Evolutionary conservation across 2,888 invertebrate genomes (phyloP), one percentile per base, ranked within the genome.

Genomic region (Cylindroiulus punctatus): DNA sequence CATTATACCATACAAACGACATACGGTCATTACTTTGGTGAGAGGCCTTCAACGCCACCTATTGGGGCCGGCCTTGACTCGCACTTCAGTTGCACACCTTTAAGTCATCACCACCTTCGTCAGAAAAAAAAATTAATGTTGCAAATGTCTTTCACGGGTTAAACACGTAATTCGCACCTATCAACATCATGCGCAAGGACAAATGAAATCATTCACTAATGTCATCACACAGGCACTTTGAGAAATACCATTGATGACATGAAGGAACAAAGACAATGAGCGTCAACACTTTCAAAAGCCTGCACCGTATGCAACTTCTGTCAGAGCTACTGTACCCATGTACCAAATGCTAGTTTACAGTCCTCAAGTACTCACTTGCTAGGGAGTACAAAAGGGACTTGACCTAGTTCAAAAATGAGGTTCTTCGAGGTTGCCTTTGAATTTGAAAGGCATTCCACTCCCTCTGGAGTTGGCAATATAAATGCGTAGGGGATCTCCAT

Each of bases 131-230:
- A 22, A 65, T 65, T n/a, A n/a, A 65, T 65, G 26, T 12, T 76
- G 26, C 76, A 22, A 30, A 76, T 76, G 76, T 76, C 76, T 76
- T 36, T 76, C 76, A 76, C 76, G 1, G 76, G 76, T 30, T 26
- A n/a, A n/a, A 76, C 76, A 76, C 76, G 76, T 76, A 76, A 76
- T 76, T 76, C 76, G 76, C 76, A 76, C 76, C 76, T 76, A 76
- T 76, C 22, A 76, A 76, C 22, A 30, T 76, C 76, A 30, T 30
- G 12, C 26, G 76, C 76, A 76, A 76, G 76, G 76, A 10, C 76
- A 76, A 76, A 22, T 76, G 76, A 76, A 76, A 30, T 26, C 26
- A 14, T 76, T 76, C 76, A 76, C 76, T 76, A 76, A 30, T 76
- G 76, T 26, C 76, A 76, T 76, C 30, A 76, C 30, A 76, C 30